Base-by-base conservation (phyloP, 2,888 invertebrate genomes). In the Amiota communis region DNA sequence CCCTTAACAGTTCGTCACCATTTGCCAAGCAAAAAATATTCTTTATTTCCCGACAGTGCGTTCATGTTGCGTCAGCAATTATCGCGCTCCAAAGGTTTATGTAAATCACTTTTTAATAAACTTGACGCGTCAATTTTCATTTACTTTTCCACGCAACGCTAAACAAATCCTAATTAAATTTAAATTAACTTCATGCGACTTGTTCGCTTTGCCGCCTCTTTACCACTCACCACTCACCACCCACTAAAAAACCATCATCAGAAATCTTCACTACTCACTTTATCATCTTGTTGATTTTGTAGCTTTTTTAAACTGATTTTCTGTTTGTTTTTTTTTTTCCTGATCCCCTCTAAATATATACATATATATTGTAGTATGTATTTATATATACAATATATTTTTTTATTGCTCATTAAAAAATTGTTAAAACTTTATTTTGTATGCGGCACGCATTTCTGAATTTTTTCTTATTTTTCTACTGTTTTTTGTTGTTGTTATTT, bases 41-140 rank as follows among this genome's bases (percentile, higher is more conserved):
- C 64, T 47, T 17, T 9, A 47, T 56, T 73, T 70, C 46, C 71
- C 6, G 13, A 48, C 46, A 23, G 67, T 68, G 77, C 74, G 81
- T 77, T 81, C 23, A 59, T 68, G 20, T 15, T 17, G 17, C 15
- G 53, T 20, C 15, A 65, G 47, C 65, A 68, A 68, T 53, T 65
- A 53, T 17, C 57, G 65, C 65, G 64, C 53, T 57, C 46, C 71
- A 49, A 65, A 64, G 65, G 46, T 72, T 72, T 84, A 84, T 84
- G 83, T 84, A 84, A 84, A 84, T 84, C 83, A 79, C 77, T 81
- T 83, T 81, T 84, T 84, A 83, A 83, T 83, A 84, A 83, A 84
- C 83, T 84, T 82, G 83, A 79, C 77, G 81, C 83, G 79, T 84
- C 83, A 83, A 84, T 83, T 83, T 83, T 83, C 81, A 81, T 83